Evolutionary conservation across 2,797 vertebrate species (phyloP).

Genomic region (Peromyscus aztecus): DNA sequence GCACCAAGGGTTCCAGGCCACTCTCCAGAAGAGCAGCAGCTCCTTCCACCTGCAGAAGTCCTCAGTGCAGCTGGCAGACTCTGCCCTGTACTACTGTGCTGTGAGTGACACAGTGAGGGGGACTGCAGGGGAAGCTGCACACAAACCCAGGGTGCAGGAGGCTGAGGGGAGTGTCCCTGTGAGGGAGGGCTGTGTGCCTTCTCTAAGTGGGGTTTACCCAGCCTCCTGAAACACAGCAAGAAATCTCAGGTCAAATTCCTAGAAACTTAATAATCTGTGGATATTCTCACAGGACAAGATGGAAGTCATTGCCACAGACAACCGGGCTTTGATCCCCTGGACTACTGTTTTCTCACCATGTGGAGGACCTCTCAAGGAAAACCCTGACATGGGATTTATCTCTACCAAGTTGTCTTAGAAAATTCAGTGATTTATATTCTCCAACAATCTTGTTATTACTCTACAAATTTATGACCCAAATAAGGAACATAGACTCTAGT

Average conservation of each 20-base stretch:
- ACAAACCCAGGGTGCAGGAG: neutral
- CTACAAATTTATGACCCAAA: neutral
- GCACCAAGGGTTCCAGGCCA: no score
- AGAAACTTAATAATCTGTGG: neutral
- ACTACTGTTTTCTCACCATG: neutral
- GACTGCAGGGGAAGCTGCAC: neutral
- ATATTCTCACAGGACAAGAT: neutral
- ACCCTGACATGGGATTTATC: neutral
- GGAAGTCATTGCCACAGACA: neutral
- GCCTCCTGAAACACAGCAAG: neutral
- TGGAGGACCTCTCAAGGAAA: neutral
- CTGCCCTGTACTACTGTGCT: constrained; percentile 5
- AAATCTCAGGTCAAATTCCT: neutral
- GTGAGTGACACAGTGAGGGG: neutral
- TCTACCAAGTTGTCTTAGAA: neutral
- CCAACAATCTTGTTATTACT: neutral
- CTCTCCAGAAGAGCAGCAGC: no score
- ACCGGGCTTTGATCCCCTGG: neutral
- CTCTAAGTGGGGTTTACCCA: neutral
- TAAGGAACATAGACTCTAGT: neutral
- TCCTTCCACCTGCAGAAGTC: no score
- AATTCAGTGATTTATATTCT: no score
- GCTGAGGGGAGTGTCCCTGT: neutral
- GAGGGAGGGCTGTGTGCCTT: neutral
- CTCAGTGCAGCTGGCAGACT: neutral